Base-by-base conservation (phyloP, 2,888 invertebrate species). In the Apamea crenata region DNA sequence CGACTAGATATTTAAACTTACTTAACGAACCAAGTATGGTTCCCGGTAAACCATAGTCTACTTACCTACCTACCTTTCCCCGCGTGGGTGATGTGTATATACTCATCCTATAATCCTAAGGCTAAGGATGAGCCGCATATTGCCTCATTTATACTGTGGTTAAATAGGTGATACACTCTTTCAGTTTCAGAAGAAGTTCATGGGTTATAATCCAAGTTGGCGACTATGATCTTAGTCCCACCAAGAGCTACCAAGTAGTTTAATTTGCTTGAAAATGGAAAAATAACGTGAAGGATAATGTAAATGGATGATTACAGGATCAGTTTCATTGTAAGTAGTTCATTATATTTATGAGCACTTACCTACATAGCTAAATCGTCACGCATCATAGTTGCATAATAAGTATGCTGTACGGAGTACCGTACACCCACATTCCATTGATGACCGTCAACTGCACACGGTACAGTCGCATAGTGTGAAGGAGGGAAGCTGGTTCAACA, bases 361-460 rank as follows among this genome's bases (percentile, higher is more conserved):
- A 71, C 66, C 73, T 69, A 59, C 40, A 36, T 83, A n/a, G 53
- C 67, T 70, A 36, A 67, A 82, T 36, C 68, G 65, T 72, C 85
- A 83, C 72, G 85, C 83, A 65, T 70, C 47, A 59, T 70, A 73
- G 70, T 71, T 81, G 40, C 77, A 67, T 76, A 82, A 18, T 82
- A 56, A 47, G n/a, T 71, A 56, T 7, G 7, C 21, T 12, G 10
- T 47, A 50, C 16, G 47, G 44, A 47, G 16, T 56, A 81, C 53
- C 70, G 29, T 82, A 59, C 66, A 63, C 47, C 25, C 5, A 61
- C 70, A 83, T 77, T 71, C 83, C 83, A 18, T 12, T 36, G 53
- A 71, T 70, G 44, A 53, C 44, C 16, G 70, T 81, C 81, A 56
- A 67, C 36, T 44, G 66, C 12, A 29, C 59, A 40, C 36, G n/a